These are phyloP conservation scores for Aquatica leii DNA, from an alignment of 2,888 invertebrate genomes.

Conservation along the genomic window DNA sequence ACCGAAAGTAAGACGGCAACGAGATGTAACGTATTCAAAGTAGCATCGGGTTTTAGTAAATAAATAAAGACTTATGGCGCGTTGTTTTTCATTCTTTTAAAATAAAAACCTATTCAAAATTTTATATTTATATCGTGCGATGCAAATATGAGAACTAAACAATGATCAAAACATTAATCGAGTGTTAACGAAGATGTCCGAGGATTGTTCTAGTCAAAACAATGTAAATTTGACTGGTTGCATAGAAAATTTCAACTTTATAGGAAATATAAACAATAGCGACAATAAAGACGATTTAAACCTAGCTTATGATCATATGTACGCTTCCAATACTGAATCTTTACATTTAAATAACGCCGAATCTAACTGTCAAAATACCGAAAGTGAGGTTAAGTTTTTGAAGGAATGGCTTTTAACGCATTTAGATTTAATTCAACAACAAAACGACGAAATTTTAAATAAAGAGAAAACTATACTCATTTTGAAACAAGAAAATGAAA, in stretches of 20 bases:
- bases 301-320: conserved; percentile 77
- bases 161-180: conserved; percentile 60
- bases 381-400: conserved; percentile 72
- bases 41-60: background rate
- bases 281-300: conserved; percentile 65
- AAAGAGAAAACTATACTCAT: conserved; percentile 80
- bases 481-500: conserved; percentile 79
- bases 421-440: conserved; percentile 88
- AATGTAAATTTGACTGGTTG: conserved; percentile 54
- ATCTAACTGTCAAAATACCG: conserved; percentile 56
- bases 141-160: conserved; percentile 44
- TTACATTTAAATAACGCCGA: conserved; percentile 41
- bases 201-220: conserved; percentile 57
- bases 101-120: conserved; percentile 31
- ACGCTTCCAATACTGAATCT: conserved; percentile 69
- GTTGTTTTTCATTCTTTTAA: conserved; percentile 1
- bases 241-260: conserved; percentile 49
- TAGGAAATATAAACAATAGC: conserved; percentile 40
- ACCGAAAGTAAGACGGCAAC: no score
- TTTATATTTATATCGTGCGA: conserved; percentile 28
- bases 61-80: background rate
- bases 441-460: conserved; percentile 82
- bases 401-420: conserved; percentile 84
- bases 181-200: conserved; percentile 61
- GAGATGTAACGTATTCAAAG: conserved; percentile 1